A percentile compares a stretch with the other conserved stretches of the same genome.
phyloP scores from a whole-genome alignment of 2,113 vertebrate species.

The Empidonax traillii region DNA sequence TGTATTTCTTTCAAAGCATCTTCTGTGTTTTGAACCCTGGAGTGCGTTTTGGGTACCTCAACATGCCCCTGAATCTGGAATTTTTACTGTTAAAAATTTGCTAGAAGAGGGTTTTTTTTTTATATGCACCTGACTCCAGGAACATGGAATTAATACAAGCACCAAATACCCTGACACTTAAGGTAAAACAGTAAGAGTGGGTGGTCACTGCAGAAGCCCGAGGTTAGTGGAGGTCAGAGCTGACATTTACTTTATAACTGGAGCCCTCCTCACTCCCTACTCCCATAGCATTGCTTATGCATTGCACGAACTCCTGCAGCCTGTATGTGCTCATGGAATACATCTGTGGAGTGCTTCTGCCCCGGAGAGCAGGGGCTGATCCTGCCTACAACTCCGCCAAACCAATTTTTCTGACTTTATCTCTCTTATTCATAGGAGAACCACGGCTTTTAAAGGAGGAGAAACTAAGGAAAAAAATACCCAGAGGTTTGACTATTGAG shows the following conservation, averaged over 20 bases:
- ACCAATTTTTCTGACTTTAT: neutral
- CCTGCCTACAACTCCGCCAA: neutral
- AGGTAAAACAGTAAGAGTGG: neutral
- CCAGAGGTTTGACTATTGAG: neutral
- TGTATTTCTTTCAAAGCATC: neutral
- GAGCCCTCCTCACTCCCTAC: neutral
- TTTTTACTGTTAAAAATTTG: neutral
- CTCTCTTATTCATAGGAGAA: neutral
- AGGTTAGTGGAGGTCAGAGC: neutral
- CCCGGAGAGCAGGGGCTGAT: neutral
- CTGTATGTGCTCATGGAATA: accelerated
- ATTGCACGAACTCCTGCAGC: neutral
- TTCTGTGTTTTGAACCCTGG: neutral
- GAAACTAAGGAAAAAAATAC: neutral
- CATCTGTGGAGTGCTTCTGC: neutral
- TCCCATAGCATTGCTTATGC: accelerated
- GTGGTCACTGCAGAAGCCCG: neutral
- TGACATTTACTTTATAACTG: neutral
- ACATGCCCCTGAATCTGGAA: neutral
- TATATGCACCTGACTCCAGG: neutral
- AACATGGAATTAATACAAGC: neutral
- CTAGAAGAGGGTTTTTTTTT: neutral
- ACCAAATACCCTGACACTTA: neutral
- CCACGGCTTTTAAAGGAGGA: neutral
- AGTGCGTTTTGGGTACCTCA: neutral